Evolutionary conservation across 2,888 invertebrate species (phyloP), one percentile per base, ranked within the genome.

Genomic region (Rhamnusium bicolor): DNA sequence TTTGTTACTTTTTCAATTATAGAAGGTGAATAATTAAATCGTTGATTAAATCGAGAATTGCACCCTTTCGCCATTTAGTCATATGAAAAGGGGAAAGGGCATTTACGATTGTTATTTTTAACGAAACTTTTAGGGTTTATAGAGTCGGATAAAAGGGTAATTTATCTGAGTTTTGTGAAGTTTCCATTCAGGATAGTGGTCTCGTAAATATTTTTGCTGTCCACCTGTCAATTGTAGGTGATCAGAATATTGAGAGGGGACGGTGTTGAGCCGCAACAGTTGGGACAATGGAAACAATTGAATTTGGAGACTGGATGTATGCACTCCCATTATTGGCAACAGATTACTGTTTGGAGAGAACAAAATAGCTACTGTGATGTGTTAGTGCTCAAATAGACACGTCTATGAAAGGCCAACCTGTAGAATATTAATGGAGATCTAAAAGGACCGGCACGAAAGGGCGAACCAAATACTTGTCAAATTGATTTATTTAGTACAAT

Each of bases 331-430:
- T 87, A 87, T 82, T 79, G 79, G 81, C 79, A 83, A 85, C 84
- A 84, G 85, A 86, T 86, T 87, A 84, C 83, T 84, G 82, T 85
- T 84, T 84, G 83, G 78, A 84, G 82, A 82, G 84, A 83, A 86
- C 86, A 87, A 87, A 87, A 86, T 86, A 85, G 84, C 84, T 85
- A 85, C 85, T 83, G 82, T 81, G 83, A 84, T 82, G 84, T 84
- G 81, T 85, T 83, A 83, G 82, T 80, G 84, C 81, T 79, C 79
- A 79, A 84, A 82, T 83, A 83, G 84, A 83, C 85, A 84, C 84
- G 84, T 85, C 82, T 80, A 82, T 81, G 80, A 82, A 82, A 81
- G 83, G 80, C 40, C 84, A 79, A 84, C 85, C 84, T 84, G 85
- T 86, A 85, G 86, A 86, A 86, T 87, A 87, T 85, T 86, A 86